phyloP scores from a whole-genome alignment of 2,888 invertebrate species.

The Tridacna crocea region DNA sequence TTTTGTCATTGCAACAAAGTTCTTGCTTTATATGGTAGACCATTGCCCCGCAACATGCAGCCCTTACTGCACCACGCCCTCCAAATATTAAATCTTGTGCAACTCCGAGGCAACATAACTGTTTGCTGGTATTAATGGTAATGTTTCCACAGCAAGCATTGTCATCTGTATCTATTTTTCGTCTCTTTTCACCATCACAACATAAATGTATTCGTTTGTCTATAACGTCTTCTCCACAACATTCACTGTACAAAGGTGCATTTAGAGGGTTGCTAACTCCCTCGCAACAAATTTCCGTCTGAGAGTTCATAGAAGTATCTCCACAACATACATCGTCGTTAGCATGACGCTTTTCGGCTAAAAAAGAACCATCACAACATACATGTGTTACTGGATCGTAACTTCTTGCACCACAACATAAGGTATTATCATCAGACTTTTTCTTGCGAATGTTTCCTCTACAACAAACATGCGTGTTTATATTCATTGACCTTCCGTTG shows the following conservation, averaged over 20 bases:
- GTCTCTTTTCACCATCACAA: conserved; percentile 42
- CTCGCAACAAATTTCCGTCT: conserved; percentile 40
- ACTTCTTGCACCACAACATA: conserved; percentile 47
- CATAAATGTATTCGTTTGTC: conserved; percentile 38
- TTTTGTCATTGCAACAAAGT: conserved; percentile 47
- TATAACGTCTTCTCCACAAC: conserved; percentile 42
- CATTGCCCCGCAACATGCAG: conserved; percentile 44
- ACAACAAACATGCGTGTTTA: conserved; percentile 50
- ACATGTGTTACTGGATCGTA: conserved; percentile 39
- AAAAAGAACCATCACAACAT: conserved; percentile 43
- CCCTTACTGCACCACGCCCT: conserved; percentile 19
- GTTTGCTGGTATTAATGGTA: conserved; percentile 44
- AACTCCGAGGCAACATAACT: conserved; percentile 48
- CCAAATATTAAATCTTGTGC: conserved; percentile 34
- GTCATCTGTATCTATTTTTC: conserved; percentile 35
- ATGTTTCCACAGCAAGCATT: conserved; percentile 54
- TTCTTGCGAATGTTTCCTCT: conserved; percentile 39
- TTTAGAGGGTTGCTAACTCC: not conserved
- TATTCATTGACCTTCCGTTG: conserved; percentile 45
- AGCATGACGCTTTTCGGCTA: conserved; percentile 27
- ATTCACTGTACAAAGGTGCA: conserved; percentile 12
- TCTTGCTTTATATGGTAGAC: conserved; percentile 40
- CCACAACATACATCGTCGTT: conserved; percentile 55
- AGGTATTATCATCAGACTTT: conserved; percentile 46
- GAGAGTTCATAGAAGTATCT: conserved; percentile 36